Conservation (phyloP, 2,113 vertebrate species). For the Tonatia bakeri region DNA sequence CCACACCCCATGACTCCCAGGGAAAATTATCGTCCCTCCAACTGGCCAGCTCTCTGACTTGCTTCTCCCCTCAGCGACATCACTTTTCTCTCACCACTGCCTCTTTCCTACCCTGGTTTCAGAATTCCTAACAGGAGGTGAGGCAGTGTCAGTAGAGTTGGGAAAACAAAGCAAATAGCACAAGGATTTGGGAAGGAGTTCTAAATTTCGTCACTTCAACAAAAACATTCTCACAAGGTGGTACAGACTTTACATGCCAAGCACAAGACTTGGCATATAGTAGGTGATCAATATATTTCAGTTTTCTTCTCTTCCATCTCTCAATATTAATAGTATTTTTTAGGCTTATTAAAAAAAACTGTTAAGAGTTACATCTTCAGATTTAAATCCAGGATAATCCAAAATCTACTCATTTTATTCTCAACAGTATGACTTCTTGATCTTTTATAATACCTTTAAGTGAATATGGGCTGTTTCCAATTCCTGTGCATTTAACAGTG, state of each 20-base stretch:
- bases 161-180: neutral
- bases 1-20: neutral
- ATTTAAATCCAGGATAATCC: constrained; percentile 54
- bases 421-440: constrained; percentile 12
- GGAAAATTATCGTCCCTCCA: neutral
- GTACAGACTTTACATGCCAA: neutral
- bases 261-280: neutral
- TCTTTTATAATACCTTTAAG: constrained; percentile 39
- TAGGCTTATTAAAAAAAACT: neutral
- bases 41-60: neutral
- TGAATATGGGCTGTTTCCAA: constrained; percentile 18
- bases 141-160: neutral
- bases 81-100: neutral
- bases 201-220: neutral
- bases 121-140: neutral
- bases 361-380: neutral
- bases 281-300: neutral
- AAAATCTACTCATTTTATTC: constrained; percentile 30
- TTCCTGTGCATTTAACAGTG: neutral
- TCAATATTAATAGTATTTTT: neutral
- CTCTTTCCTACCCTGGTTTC: neutral
- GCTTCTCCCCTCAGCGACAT: neutral
- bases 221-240: neutral
- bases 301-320: neutral
- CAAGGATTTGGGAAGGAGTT: neutral